Evolutionary conservation across 2,797 vertebrate genomes (phyloP), one percentile per base, ranked within the genome.

Genomic region (Carapus acus): DNA sequence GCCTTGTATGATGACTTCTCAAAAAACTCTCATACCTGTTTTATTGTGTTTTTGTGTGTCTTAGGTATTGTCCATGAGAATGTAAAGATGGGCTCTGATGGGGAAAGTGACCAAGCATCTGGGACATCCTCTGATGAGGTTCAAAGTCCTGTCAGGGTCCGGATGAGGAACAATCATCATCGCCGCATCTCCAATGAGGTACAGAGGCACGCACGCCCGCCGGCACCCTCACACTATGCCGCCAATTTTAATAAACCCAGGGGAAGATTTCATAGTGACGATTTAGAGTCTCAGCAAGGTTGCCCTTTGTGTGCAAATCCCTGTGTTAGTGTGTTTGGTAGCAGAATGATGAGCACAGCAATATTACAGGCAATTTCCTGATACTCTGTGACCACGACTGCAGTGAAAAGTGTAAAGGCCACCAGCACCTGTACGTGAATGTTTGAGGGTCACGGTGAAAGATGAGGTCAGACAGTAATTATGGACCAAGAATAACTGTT

Each of bases 81-180:
- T 45, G 84, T 89, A 69, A 91, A 90, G 67, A 89, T 90, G 83
- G 87, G 89, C 9, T 91, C 89, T 7, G 89, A 91, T 31, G 89
- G 89, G 15, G 89, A 91, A 72, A 91, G 89, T n/a, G 89, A 91
- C 77, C 89, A 90, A 57, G 88, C 89, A 2, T 91, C 89, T 7
- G 89, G 89, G 18, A 90, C 89, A 0, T 91, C 89, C 2, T 90
- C 89, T 7, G 89, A 90, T 50, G 89, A 90, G 74, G 89, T 90
- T 53, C 89, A 91, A 74, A 90, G 89, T 81, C 89, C 89, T 21
- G 88, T 91, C 52, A 78, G 87, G 52, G 88, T 91, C 39, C 84
- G 89, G 2, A 88, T 89, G 87, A 83, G 89, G 67, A 90, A 89
- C 73, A 90, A 86, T 69, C 83, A 88, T 59, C 85, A 90, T 50